A percentile compares a stretch with the other conserved stretches of the same genome.
Evolutionary conservation across 23 tunicate genomes (phyloP).

Genomic region (Clavelina lepadiformis): DNA sequence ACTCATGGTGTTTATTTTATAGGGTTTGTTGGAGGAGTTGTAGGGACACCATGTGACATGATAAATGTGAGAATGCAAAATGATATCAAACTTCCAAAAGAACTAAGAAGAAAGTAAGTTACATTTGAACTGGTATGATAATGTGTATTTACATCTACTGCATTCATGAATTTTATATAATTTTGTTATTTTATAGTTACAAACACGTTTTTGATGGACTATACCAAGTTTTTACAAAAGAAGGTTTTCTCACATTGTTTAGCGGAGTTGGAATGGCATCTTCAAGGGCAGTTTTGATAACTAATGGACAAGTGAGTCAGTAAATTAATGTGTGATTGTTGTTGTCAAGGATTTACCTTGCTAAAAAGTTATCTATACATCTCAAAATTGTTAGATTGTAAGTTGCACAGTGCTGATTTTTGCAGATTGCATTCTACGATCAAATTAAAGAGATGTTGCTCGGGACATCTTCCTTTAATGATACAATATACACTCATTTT

Average conservation of each 20-base stretch:
- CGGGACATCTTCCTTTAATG: not conserved
- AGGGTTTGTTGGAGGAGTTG: constrained; percentile 66
- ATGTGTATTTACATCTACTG: too few relatives aligned
- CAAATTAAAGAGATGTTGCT: constrained; percentile 47
- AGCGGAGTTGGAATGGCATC: constrained; percentile 80
- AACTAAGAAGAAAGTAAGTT: constrained; percentile 44
- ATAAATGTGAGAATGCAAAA: constrained; percentile 69
- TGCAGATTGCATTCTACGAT: constrained; percentile 72
- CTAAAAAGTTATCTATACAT: too few relatives aligned
- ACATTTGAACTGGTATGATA: too few relatives aligned
- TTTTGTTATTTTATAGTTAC: constrained; percentile 13
- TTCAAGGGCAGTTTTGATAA: constrained; percentile 50
- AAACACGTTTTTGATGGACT: constrained; percentile 69
- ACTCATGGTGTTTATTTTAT: too few relatives aligned
- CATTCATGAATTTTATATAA: too few relatives aligned
- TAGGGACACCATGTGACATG: constrained; percentile 76
- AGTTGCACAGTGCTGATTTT: too few relatives aligned
- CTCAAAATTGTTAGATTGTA: too few relatives aligned
- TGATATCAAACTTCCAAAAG: constrained; percentile 56
- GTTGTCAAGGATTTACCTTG: too few relatives aligned
- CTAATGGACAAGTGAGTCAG: constrained; percentile 52
- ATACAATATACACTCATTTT: constrained; percentile 18
- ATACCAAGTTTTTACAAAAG: constrained; percentile 35
- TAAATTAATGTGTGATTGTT: too few relatives aligned
- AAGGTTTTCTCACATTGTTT: constrained; percentile 45